Evolutionary conservation across 2,888 invertebrate species (phyloP).

Genomic region (Anaspis maculata): DNA sequence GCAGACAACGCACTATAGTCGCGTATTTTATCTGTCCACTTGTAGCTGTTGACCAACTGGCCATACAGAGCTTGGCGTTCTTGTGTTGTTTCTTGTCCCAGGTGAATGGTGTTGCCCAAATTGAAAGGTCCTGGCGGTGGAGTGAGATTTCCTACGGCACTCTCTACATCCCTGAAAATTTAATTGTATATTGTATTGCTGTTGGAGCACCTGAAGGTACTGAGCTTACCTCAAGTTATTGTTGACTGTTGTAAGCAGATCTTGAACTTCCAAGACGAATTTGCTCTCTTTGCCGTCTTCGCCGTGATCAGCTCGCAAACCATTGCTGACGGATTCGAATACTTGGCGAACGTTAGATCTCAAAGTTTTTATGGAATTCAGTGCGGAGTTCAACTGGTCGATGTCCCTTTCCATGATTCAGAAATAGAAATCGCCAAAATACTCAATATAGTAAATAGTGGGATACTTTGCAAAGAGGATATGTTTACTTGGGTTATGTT

Average conservation of each 20-base stretch:
- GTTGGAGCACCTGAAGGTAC: no score
- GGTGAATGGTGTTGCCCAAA: constrained; percentile 74
- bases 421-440: no score
- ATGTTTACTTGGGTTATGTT: no score
- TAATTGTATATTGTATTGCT: background rate
- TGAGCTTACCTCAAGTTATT: constrained; percentile 60
- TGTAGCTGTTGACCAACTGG: constrained; percentile 81
- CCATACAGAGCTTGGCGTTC: constrained; percentile 84
- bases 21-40: constrained; percentile 87
- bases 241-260: constrained; percentile 70
- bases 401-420: constrained; percentile 40
- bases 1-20: constrained; percentile 80
- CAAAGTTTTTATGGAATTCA: constrained; percentile 67
- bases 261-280: constrained; percentile 69
- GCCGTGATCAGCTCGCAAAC: constrained; percentile 68
- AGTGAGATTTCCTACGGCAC: constrained; percentile 60
- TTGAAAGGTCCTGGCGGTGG: constrained; percentile 75
- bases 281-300: constrained; percentile 73
- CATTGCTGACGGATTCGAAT: constrained; percentile 77
- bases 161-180: constrained; percentile 68
- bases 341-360: constrained; percentile 78
- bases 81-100: constrained; percentile 85
- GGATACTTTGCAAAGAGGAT: no score
- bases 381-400: constrained; percentile 65
- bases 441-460: no score